Conservation (phyloP, 2,797 vertebrate species). For the Anolis apletophallus region DNA sequence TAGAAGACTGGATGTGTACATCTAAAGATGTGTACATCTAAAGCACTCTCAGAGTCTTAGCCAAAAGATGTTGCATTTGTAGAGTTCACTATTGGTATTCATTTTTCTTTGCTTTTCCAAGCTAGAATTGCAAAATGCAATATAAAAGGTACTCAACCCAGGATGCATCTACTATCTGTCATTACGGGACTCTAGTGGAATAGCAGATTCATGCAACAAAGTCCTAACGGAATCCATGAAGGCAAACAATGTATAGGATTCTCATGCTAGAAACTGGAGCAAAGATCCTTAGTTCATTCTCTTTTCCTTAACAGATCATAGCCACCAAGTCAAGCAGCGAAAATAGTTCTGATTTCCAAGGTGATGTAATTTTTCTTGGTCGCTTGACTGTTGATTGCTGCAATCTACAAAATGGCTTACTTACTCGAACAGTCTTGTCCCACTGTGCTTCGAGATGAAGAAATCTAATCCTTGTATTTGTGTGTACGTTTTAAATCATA, state of each 20-base stretch:
- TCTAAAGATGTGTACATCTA: no score
- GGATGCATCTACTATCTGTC: no score
- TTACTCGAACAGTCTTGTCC: constrained; percentile 44
- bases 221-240: neutral
- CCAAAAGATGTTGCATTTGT: neutral
- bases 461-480: constrained; percentile 33
- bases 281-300: constrained; percentile 16
- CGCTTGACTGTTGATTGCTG: constrained; percentile 41
- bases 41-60: neutral
- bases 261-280: neutral
- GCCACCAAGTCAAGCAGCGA: constrained; percentile 39
- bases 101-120: no score
- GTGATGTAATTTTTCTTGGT: constrained; percentile 43
- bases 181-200: no score
- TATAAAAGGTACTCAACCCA: no score
- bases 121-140: no score
- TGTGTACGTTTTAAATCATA: constrained; percentile 43
- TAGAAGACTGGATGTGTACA: no score
- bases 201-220: no score
- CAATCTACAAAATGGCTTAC: neutral
- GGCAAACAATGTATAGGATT: constrained; percentile 15
- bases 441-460: constrained; percentile 53
- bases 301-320: constrained; percentile 22
- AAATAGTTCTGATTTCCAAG: constrained; percentile 46
- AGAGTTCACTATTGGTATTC: neutral